phyloP scores from a whole-genome alignment of 2,888 invertebrate species.

The Unio delphinus region DNA sequence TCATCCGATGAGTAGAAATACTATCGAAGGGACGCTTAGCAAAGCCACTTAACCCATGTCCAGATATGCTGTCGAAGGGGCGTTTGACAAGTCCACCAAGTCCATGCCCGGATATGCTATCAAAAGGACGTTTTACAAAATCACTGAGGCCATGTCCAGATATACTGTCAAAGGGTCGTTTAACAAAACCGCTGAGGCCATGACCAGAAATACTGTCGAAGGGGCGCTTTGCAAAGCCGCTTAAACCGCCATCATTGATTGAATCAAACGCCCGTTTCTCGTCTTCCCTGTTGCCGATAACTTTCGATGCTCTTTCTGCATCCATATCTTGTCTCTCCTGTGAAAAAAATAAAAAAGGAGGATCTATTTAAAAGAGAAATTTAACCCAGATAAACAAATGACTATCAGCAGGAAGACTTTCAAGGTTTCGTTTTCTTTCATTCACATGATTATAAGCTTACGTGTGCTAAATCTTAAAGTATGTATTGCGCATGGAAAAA shows the following conservation, averaged over 20 bases:
- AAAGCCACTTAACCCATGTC: slow-evolving; percentile 22
- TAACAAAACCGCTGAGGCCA: slow-evolving; percentile 14
- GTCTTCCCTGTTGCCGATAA: not conserved
- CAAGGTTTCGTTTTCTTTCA: no score
- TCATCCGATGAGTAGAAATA: slow-evolving; percentile 14
- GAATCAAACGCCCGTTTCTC: slow-evolving; percentile 11
- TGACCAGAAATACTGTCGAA: slow-evolving; percentile 16
- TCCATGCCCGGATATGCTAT: not conserved
- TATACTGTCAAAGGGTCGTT: slow-evolving; percentile 19
- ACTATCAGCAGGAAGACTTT: no score
- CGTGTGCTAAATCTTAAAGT: no score
- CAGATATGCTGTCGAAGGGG: slow-evolving; percentile 20
- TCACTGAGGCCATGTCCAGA: slow-evolving; percentile 15
- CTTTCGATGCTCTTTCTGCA: not conserved
- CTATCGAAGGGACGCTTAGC: slow-evolving; percentile 25
- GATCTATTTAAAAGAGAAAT: no score
- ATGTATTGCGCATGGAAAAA: no score
- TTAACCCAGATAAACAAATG: no score
- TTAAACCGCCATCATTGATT: not conserved
- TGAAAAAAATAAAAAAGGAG: no score
- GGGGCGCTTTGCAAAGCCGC: slow-evolving; percentile 12
- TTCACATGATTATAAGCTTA: no score
- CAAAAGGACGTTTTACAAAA: slow-evolving; percentile 14
- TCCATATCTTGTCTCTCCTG: no score
- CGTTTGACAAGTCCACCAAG: not conserved